Evolutionary conservation across 2,888 invertebrate genomes (phyloP), one percentile per base, ranked within the genome.

Genomic region (Rhingia rostrata): DNA sequence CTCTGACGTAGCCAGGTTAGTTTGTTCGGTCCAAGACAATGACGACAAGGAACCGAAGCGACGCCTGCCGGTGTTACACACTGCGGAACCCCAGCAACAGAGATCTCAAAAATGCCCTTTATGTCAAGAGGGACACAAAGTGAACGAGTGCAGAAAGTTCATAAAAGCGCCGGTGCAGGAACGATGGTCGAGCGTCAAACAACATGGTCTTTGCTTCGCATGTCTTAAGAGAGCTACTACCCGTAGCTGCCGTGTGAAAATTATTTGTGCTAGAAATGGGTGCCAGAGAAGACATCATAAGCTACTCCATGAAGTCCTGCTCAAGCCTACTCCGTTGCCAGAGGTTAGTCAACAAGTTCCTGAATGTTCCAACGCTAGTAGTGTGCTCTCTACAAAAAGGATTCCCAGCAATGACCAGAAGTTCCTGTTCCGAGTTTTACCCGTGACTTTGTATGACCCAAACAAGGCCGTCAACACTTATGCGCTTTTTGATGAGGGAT

Each of bases 401-500:
- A n/a, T n/a, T n/a, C n/a, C n/a, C n/a, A n/a, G n/a, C n/a, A n/a
- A n/a, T n/a, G n/a, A n/a, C n/a, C n/a, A n/a, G n/a, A n/a, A n/a
- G n/a, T 33, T 63, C 12, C 51, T 77, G 45, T 84, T 78, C 45
- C 47, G 74, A 35, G 67, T 84, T 1, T 33, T 85, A 45, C 75
- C 85, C 30, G 80, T 85, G 39, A 85, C 51, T 6, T 35, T 79
- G n/a, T 64, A 66, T 53, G 79, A 64, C 35, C 70, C 58, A 58
- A 63, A 53, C 0, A 69, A 54, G n/a, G n/a, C n/a, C 41, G 51
- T 69, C n/a, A 14, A 56, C 37, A 69, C 63, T 33, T 74, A 54
- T n/a, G 84, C n/a, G 75, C 4, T 30, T 10, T 54, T 84, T 6
- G 78, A 83, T 60, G 83, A 77, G n/a, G 83, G 83, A 12, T 84